Conservation (phyloP, 2,888 invertebrate genomes). For the Dromius quadrimaculatus region DNA sequence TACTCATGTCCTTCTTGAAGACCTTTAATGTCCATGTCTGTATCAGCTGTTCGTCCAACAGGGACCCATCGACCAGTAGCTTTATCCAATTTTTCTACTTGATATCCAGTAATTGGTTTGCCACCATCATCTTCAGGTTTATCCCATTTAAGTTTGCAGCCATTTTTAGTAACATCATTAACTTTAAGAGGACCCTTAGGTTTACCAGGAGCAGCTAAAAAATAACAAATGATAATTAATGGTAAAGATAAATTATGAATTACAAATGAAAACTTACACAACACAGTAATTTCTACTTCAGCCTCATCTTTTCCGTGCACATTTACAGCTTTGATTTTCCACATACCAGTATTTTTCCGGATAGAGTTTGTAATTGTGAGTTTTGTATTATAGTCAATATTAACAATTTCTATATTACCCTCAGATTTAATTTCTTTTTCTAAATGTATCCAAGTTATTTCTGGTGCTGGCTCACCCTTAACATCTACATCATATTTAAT, state of each 20-base stretch:
- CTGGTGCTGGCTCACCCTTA: slow-evolving; percentile 95
- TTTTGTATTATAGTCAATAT: slow-evolving; percentile 92
- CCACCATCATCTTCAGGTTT: slow-evolving; percentile 97
- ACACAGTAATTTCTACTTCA: slow-evolving; percentile 93
- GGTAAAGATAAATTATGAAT: not conserved
- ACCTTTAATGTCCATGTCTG: slow-evolving; percentile 88
- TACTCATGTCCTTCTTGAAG: slow-evolving; percentile 93
- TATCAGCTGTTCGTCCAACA: slow-evolving; percentile 84
- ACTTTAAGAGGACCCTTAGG: slow-evolving; percentile 93
- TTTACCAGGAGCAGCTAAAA: slow-evolving; percentile 80
- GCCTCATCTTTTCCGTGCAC: slow-evolving; percentile 93
- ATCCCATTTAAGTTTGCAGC: slow-evolving; percentile 92
- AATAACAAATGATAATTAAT: slow-evolving; percentile 1
- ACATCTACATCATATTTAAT: slow-evolving; percentile 95
- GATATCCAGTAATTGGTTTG: slow-evolving; percentile 91
- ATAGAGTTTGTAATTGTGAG: slow-evolving; percentile 82
- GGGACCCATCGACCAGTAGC: slow-evolving; percentile 94
- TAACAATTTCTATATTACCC: slow-evolving; percentile 80
- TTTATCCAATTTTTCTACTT: slow-evolving; percentile 93
- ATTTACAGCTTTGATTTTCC: slow-evolving; percentile 91
- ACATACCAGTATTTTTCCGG: slow-evolving; percentile 89
- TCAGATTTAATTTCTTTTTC: slow-evolving; percentile 81
- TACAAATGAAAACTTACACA: slow-evolving; percentile 68
- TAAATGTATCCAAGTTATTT: slow-evolving; percentile 89
- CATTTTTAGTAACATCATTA: slow-evolving; percentile 87